A percentile compares a stretch with the other conserved stretches of the same genome.
Evolutionary conservation across 2,113 vertebrate species (phyloP).

Genomic region (Anas platyrhynchos): DNA sequence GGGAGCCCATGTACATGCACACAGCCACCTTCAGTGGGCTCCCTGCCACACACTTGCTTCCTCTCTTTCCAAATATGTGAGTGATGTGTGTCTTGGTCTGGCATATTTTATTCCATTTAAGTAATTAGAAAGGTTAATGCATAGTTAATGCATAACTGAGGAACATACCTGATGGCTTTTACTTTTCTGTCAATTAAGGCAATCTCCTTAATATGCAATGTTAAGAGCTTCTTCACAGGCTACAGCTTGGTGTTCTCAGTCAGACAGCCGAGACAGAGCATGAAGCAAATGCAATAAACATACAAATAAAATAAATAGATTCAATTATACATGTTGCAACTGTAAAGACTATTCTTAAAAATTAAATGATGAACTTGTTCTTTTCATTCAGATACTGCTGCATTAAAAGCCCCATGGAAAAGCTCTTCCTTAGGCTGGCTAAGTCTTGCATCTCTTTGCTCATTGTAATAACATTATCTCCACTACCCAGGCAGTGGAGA

Average conservation of each 20-base stretch:
- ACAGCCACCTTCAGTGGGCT: accelerated
- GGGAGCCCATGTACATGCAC: background rate
- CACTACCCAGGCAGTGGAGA: background rate
- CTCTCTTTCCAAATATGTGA: background rate
- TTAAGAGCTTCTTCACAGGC: background rate
- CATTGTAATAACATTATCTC: background rate
- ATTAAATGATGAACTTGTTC: background rate
- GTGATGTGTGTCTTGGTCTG: background rate
- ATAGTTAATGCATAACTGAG: background rate
- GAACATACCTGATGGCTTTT: background rate
- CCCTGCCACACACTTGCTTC: background rate
- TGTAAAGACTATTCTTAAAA: background rate
- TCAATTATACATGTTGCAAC: background rate
- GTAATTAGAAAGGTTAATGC: background rate
- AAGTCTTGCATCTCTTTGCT: background rate
- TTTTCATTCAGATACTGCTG: background rate
- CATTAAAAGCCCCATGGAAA: background rate
- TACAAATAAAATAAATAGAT: background rate
- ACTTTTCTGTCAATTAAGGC: background rate
- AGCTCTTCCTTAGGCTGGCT: background rate
- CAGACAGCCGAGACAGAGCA: background rate
- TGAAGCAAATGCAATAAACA: background rate
- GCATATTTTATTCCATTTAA: background rate
- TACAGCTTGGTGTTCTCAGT: background rate
- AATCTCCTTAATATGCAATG: background rate